phyloP scores from a whole-genome alignment of 2,797 vertebrate species.

The Leptatherina wallacei region DNA sequence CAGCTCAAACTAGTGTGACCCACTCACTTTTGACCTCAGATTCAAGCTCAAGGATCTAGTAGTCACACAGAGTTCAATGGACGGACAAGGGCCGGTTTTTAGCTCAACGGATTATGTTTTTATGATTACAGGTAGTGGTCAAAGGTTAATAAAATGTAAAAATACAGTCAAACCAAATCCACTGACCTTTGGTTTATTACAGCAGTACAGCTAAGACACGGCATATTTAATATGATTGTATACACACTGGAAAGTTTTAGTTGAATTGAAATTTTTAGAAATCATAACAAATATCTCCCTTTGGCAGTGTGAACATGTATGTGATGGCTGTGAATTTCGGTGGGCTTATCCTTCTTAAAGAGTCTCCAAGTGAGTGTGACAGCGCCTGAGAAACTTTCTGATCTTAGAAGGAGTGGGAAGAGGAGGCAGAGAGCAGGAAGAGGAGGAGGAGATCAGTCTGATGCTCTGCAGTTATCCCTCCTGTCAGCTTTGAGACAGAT shows the following conservation, averaged over 20 bases:
- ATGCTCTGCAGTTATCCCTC: conserved; percentile 55
- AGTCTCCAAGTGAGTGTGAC: conserved; percentile 25
- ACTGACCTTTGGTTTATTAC: conserved; percentile 50
- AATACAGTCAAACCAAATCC: conserved; percentile 59
- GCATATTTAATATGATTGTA: conserved; percentile 22
- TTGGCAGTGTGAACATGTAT: conserved; percentile 4
- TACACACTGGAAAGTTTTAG: conserved; percentile 33
- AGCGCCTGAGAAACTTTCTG: conserved; percentile 52
- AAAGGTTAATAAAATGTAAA: conserved; percentile 64
- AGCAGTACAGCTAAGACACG: conserved; percentile 34
- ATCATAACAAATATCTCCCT: conserved; percentile 7
- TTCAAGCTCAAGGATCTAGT: conserved; percentile 40
- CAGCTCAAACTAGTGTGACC: conserved; percentile 58
- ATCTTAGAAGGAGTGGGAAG: conserved; percentile 36
- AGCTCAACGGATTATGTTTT: conserved; percentile 42
- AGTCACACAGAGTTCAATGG: conserved; percentile 31
- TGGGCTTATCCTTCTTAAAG: conserved; percentile 1
- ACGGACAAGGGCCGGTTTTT: conserved; percentile 34
- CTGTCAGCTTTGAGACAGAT: conserved; percentile 56
- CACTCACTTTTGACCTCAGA: conserved; percentile 65
- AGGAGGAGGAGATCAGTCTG: conserved; percentile 58
- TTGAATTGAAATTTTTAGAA: conserved; percentile 19
- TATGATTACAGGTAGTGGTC: conserved; percentile 44
- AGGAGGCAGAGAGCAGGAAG: conserved; percentile 15
- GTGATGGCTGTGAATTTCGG: conserved; percentile 18